Evolutionary conservation across 2,113 vertebrate species (phyloP), one percentile per base, ranked within the genome.

Genomic region (Bothrops jararaca): DNA sequence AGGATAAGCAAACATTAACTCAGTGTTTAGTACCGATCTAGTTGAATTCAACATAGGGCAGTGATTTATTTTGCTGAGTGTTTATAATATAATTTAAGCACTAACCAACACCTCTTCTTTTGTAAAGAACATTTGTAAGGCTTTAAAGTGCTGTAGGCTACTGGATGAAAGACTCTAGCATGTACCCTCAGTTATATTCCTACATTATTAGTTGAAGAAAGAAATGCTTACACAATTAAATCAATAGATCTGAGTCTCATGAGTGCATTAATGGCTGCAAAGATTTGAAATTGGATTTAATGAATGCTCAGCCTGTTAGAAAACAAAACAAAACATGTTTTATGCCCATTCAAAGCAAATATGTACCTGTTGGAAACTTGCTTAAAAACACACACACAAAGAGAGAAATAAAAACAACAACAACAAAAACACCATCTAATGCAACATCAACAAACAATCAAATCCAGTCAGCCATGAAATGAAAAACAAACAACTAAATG

Each of bases 281-380:
- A 96, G 95, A 96, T 94, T 96, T 96, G 94, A 93, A 96, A 96
- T 86, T 96, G 88, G 93, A 94, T 96, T 96, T 97, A 97, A 97
- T 96, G 96, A 97, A 96, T 53, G 86, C 95, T 96, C 96, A 96
- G 96, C 94, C 95, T 93, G 96, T 92, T 93, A 94, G 91, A 95
- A 74, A 90, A 64, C 3, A 80, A 80, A 80, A 74, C 69, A 64
- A 96, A 96, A 93, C 89, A 39, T 0, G 57, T 95, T 96, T 97
- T 95, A 96, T 96, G 95, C 95, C 95, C 90, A 89, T 85, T 96
- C 95, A 94, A 96, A 96, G 96, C 93, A 96, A 97, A 96, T 96
- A 95, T 94, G 93, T 57, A 95, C 89, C 95, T 94, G 91, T 89
- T 91, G 92, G 95, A 92, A 95, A 93, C 91, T 34, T 88, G 20